Percentiles rank a stretch among this genome's conserved stretches.
These are phyloP conservation scores for Solenopsis invicta DNA, from an alignment of 1,140 invertebrate genomes.

Conservation along the genomic window DNA sequence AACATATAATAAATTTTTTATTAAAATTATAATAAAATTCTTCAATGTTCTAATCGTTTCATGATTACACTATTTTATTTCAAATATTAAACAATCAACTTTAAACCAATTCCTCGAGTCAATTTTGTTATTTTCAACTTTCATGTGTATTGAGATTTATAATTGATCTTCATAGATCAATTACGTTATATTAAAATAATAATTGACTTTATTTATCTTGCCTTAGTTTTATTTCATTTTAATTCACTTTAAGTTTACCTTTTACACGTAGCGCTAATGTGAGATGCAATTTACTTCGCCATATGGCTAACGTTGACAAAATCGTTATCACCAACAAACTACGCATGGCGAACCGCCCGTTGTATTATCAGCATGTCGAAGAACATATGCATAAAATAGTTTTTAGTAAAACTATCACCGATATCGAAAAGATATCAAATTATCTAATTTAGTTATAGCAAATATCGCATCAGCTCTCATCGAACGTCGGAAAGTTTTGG, in stretches of 20 bases:
- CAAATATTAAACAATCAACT: no score
- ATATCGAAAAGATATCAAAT: not conserved
- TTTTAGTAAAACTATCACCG: not conserved
- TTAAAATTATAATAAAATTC: no score
- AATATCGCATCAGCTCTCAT: not conserved
- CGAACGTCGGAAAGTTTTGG: not conserved
- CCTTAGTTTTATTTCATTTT: no score
- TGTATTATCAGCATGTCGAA: not conserved
- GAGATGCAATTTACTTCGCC: not conserved
- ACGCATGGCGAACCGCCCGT: not conserved
- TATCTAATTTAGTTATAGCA: not conserved
- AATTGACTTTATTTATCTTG: no score
- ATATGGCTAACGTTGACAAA: not conserved
- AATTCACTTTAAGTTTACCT: not conserved
- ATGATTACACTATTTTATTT: no score
- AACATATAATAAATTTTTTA: no score
- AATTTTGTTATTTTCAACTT: no score
- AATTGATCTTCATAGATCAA: no score
- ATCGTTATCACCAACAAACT: conserved; percentile 6
- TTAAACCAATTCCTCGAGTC: no score
- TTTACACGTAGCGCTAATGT: not conserved
- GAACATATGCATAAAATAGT: not conserved
- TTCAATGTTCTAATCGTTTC: no score
- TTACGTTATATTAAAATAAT: no score
- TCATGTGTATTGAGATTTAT: no score